phyloP scores from a whole-genome alignment of 2,797 vertebrate genomes.

The Parotocinclus haroldoi region DNA sequence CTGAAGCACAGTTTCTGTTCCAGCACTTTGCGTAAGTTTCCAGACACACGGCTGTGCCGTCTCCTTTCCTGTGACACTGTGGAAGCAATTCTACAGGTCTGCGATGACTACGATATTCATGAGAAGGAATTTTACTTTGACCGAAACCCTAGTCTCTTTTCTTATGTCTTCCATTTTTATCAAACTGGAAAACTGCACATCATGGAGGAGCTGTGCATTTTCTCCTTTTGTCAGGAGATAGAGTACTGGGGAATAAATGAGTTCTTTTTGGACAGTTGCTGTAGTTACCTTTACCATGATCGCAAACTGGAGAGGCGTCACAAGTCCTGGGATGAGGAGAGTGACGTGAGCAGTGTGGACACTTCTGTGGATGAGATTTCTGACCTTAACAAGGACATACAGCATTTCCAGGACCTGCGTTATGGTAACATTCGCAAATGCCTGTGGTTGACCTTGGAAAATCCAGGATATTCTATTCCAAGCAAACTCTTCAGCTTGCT shows the following conservation, averaged over 20 bases:
- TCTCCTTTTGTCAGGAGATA: slow-evolving; percentile 97
- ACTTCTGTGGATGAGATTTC: slow-evolving; percentile 91
- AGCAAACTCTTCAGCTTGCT: slow-evolving; percentile 94
- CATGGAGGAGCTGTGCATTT: slow-evolving; percentile 94
- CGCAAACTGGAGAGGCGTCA: slow-evolving; percentile 84
- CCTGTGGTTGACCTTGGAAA: slow-evolving; percentile 96
- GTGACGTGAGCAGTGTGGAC: slow-evolving; percentile 90
- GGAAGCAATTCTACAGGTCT: slow-evolving; percentile 90
- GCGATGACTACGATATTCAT: slow-evolving; percentile 91
- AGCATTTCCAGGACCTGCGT: slow-evolving; percentile 79
- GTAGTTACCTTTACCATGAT: slow-evolving; percentile 92
- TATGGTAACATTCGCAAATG: slow-evolving; percentile 83
- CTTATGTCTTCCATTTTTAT: slow-evolving; percentile 93
- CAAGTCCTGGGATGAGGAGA: slow-evolving; percentile 91
- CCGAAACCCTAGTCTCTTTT: slow-evolving; percentile 88
- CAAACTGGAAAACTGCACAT: slow-evolving; percentile 93
- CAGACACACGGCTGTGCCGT: slow-evolving; percentile 89
- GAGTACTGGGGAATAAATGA: slow-evolving; percentile 98
- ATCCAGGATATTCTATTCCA: slow-evolving; percentile 94
- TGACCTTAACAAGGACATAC: slow-evolving; percentile 86
- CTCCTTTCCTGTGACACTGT: slow-evolving; percentile 86
- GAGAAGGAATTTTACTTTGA: slow-evolving; percentile 95
- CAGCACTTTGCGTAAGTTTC: slow-evolving; percentile 85
- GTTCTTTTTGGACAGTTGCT: slow-evolving; percentile 92
- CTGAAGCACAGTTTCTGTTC: slow-evolving; percentile 84